Base-by-base conservation (phyloP, 2,113 vertebrate genomes). In the Phasianus colchicus region DNA sequence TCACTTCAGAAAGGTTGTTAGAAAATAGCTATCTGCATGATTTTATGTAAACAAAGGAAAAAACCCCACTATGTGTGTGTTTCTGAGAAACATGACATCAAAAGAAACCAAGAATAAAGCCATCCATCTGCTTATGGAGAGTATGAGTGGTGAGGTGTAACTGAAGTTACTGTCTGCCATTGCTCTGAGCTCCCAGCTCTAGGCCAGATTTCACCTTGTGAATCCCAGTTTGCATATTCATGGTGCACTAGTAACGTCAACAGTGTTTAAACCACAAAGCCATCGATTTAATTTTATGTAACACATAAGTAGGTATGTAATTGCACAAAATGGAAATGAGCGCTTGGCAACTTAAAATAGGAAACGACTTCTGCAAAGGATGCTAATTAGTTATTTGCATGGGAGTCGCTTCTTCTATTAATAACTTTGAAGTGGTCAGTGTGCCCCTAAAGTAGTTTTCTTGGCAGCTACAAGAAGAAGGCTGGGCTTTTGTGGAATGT, bases 141-240 rank as follows among this genome's bases (percentile, higher is more conserved):
- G 30, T 4, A 6, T 38, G 7, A 54, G 17, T 6, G 22, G 9
- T 6, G 60, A 43, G 27, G 11, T 18, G 2, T 19, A 69, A 20
- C 27, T 55, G 0, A 34, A 63, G 9, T 29, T n/a, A 14, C 65
- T 66, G 69, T 83, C 11, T 9, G 30, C 30, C 32, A 1, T 14
- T 69, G 30, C 27, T 40, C n/a, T 57, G 34, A 32, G 47, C 25
- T 79, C 38, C 66, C 52, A 64, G 61, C 60, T 71, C 52, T 40
- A 48, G 80, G 69, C 7, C 0, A 0, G 10, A 29, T 20, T 54
- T 4, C 45, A 21, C 10, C 3, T 40, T 42, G 6, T 2, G 76
- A 58, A 80, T 45, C 36, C 60, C 76, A 74, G 55, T 27, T 77
- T 55, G 55, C 0, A 0, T 25, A 48, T 83, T 57, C 34, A 9